Base-by-base conservation (phyloP, 2,888 invertebrate species). In the Glaucopsyche alexis region DNA sequence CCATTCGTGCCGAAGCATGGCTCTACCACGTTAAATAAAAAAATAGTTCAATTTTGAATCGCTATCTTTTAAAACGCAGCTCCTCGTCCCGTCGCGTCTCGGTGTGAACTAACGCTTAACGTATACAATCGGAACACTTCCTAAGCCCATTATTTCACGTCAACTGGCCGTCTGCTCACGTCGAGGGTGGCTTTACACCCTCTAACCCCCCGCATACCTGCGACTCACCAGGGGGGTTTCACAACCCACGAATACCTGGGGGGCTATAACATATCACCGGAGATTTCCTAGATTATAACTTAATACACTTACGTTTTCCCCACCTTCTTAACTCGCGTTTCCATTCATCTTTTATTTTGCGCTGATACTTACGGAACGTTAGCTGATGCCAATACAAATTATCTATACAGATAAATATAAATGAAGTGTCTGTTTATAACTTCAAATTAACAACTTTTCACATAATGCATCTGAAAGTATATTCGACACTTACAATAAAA, bases 211-310 rank as follows among this genome's bases (percentile, higher is more conserved):
- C 11, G 47, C 7, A 42, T 42, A 42, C 42, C 42, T 42, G 6
- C 8, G 42, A 42, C 7, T 8, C 42, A 42, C 7, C 7, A 42
- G 29, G 29, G 60, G 29, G 60, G 60, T 19, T 19, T 9, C 16
- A 2, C 16, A 16, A 5, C 29, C 13, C 29, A n/a, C 50, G 9
- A 14, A 50, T 9, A 50, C 60, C 7, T 13, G 29, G 29, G 29
- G 13, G 13, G 29, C 42, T 7, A 29, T 29, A 29, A 55, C 42
- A n/a, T 42, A 66, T 66, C 42, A 66, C n/a, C 42, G 16, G 9
- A 66, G 66, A 42, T 66, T 55, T 66, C 16, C 42, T n/a, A n/a
- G 66, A 66, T 66, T 42, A 66, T 16, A 66, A 66, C 66, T 42
- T 42, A 66, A 66, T 66, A 66, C 66, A 66, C 6, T 42, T n/a